Evolutionary conservation across 2,888 invertebrate genomes (phyloP), one percentile per base, ranked within the genome.

Genomic region (Brachyptera putata): DNA sequence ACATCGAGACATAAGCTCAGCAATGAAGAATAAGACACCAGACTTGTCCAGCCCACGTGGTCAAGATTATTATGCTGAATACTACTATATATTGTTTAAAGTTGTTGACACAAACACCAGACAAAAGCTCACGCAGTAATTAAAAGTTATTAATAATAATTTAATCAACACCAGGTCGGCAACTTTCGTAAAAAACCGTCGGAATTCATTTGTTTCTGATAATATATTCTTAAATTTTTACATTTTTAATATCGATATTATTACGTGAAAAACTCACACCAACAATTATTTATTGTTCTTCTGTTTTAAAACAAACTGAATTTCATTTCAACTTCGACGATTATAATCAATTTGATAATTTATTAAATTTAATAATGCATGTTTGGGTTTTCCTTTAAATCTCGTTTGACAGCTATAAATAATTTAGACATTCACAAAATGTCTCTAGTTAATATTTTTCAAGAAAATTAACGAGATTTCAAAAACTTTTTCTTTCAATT

Each of bases 381-480:
- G 3, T n/a, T n/a, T n/a, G n/a, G n/a, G n/a, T n/a, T n/a, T n/a
- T n/a, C n/a, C n/a, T n/a, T 11, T 43, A 50, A 53, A 53, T 53
- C 22, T 25, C 13, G 53, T 4, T 53, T 53, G 16, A 18, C 26
- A 34, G 53, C 53, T 53, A 21, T 18, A 36, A 53, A 53, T 53
- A 34, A 53, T 7, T 22, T 30, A 53, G 37, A 53, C 36, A n/a
- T 21, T 53, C 34, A n/a, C 36, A 30, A 16, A 26, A 34, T 53
- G 34, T 50, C 50, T 34, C 34, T 16, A 30, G 16, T 14, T 50
- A 22, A 16, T 16, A 53, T 36, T 36, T 18, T 36, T 30, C 24
- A 53, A n/a, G n/a, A n/a, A n/a, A 53, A 53, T 53, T 36, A 53
- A 53, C 53, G 53, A 53, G 43, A 50, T 53, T 53, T 53, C 18